These are phyloP conservation scores for Nothobranchius kuhntae DNA, from an alignment of 2,113 vertebrate genomes.

Conservation along the genomic window DNA sequence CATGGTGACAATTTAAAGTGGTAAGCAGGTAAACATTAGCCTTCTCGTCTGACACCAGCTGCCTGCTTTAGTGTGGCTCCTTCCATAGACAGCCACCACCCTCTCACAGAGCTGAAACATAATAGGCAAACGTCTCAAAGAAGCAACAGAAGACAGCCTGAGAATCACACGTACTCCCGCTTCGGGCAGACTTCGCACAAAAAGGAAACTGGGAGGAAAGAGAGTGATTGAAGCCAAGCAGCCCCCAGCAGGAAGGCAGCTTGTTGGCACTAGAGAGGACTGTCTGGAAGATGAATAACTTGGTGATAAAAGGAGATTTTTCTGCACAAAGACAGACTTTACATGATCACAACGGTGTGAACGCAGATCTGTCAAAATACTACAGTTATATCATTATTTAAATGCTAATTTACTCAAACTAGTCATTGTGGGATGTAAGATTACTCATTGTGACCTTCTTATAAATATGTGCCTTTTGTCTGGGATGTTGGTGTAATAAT, in stretches of 20 bases:
- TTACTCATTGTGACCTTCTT: background rate
- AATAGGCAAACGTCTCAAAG: slow-evolving; percentile 28
- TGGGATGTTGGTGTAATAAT: slow-evolving; percentile 19
- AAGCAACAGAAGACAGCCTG: slow-evolving; percentile 41
- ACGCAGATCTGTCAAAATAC: background rate
- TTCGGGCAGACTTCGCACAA: slow-evolving; percentile 34
- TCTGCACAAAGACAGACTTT: background rate
- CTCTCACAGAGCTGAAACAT: slow-evolving; percentile 16
- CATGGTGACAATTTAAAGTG: slow-evolving; percentile 3
- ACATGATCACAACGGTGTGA: background rate
- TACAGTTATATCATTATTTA: background rate
- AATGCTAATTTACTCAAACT: background rate
- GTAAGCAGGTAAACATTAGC: slow-evolving; percentile 12
- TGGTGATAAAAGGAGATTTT: slow-evolving; percentile 11
- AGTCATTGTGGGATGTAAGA: no score
- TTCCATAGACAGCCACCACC: slow-evolving; percentile 20
- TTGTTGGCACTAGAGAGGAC: slow-evolving; percentile 31
- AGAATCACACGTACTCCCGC: slow-evolving; percentile 48
- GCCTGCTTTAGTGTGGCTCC: slow-evolving; percentile 11
- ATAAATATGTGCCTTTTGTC: background rate
- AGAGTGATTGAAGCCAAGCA: slow-evolving; percentile 53
- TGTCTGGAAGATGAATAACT: slow-evolving; percentile 53
- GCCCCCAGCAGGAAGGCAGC: slow-evolving; percentile 53
- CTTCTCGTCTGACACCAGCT: slow-evolving; percentile 14
- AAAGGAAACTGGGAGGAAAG: slow-evolving; percentile 54